A percentile compares a stretch with the other conserved stretches of the same genome.
These are phyloP conservation scores for Eupithecia tripunctaria DNA, from an alignment of 2,888 invertebrate species.

Conservation along the genomic window DNA sequence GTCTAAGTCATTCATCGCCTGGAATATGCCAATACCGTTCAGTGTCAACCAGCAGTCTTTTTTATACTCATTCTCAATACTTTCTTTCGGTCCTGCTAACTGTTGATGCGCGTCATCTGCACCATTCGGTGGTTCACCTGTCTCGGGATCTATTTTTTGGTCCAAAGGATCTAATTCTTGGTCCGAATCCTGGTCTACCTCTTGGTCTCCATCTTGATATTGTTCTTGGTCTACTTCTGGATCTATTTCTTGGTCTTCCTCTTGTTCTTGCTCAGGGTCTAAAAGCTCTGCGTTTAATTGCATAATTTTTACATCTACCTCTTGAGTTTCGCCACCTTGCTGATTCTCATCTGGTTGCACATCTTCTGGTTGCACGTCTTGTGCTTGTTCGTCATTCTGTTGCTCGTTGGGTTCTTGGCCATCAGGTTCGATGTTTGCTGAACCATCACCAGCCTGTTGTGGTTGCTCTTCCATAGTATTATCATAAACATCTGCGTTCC, in stretches of 20 bases:
- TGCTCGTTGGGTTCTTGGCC: neutral
- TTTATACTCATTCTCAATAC: neutral
- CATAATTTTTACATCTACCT: neutral
- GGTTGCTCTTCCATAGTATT: neutral
- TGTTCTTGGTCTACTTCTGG: neutral
- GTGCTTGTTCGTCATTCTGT: neutral
- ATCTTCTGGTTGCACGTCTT: no score
- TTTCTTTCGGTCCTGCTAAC: neutral
- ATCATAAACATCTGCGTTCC: neutral
- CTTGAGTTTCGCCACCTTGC: neutral
- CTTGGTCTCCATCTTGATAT: neutral
- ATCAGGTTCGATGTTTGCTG: neutral
- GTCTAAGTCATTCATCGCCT: slow-evolving; percentile 57
- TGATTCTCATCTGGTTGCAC: neutral
- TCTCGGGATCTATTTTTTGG: no score
- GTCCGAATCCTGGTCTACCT: neutral
- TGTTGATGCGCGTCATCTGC: neutral
- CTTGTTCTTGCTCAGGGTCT: neutral
- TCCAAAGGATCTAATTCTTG: neutral
- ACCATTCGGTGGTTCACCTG: neutral
- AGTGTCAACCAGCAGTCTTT: slow-evolving; percentile 59
- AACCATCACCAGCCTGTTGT: neutral
- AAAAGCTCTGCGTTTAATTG: neutral
- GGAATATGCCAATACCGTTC: slow-evolving; percentile 49
- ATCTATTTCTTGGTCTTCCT: neutral